phyloP scores from a whole-genome alignment of 2,797 vertebrate species.

The Ceryle rudis region DNA sequence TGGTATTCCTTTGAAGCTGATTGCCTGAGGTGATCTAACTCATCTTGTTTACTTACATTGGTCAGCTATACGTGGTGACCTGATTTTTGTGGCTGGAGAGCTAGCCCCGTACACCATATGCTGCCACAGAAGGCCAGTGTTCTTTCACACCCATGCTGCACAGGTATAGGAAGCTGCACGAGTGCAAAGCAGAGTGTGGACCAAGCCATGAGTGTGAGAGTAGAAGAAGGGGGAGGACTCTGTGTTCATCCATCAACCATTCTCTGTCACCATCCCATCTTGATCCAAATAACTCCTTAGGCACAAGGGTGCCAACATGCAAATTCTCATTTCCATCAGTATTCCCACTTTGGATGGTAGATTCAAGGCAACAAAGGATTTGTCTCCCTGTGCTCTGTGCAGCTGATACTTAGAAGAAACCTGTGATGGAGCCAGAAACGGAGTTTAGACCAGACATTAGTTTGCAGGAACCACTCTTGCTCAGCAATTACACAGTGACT shows the following conservation, averaged over 20 bases:
- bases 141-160: fast-evolving
- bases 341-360: background rate
- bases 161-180: background rate
- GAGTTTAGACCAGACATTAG: background rate
- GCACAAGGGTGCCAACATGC: fast-evolving
- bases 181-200: background rate
- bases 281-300: background rate
- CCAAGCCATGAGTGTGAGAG: background rate
- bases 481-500: background rate
- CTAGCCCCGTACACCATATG: fast-evolving
- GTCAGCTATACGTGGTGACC: background rate
- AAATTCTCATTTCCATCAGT: background rate
- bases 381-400: background rate
- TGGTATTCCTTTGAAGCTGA: background rate
- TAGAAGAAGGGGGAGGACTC: background rate
- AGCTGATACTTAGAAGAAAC: background rate
- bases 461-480: background rate
- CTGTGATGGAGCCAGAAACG: background rate
- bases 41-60: background rate
- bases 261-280: fast-evolving
- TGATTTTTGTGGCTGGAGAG: background rate
- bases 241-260: background rate
- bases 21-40: background rate
- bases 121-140: fast-evolving
- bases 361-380: background rate